phyloP scores from a whole-genome alignment of 2,888 invertebrate genomes.

The Trimorus sp. region DNA sequence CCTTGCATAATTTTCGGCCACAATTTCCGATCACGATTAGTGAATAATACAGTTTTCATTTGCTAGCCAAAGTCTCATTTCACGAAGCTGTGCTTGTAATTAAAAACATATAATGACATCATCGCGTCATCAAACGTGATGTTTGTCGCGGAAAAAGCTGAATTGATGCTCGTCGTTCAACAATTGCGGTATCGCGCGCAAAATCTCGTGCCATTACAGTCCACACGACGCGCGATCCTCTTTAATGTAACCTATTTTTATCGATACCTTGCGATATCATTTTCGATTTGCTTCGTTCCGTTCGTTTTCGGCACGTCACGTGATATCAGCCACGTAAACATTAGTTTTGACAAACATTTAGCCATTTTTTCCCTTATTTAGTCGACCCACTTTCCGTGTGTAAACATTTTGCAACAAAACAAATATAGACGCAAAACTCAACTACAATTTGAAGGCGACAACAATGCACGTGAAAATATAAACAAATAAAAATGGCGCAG shows the following conservation, averaged over 20 bases:
- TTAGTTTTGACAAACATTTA: neutral
- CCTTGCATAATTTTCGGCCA: too few relatives aligned
- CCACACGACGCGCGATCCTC: conserved; percentile 50
- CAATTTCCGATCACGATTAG: too few relatives aligned
- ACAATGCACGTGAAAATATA: too few relatives aligned
- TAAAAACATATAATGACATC: conserved; percentile 41
- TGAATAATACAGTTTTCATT: too few relatives aligned
- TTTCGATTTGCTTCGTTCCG: conserved; percentile 29
- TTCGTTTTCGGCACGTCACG: conserved; percentile 16
- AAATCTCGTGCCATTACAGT: conserved; percentile 41
- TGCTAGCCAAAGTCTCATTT: too few relatives aligned
- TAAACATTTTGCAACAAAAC: too few relatives aligned
- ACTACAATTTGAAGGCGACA: too few relatives aligned
- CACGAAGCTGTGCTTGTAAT: neutral
- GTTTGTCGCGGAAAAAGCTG: conserved; percentile 36
- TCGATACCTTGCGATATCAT: conserved; percentile 42
- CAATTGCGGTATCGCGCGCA: conserved; percentile 29
- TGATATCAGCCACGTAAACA: neutral
- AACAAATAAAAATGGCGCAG: too few relatives aligned
- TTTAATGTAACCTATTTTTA: conserved; percentile 60
- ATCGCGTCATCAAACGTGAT: conserved; percentile 24
- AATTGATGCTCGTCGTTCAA: conserved; percentile 42
- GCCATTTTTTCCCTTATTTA: neutral
- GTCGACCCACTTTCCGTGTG: too few relatives aligned
- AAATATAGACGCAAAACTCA: too few relatives aligned